A percentile compares a stretch with the other conserved stretches of the same genome.
Evolutionary conservation across 2,113 vertebrate species (phyloP).

Genomic region (Takifugu bimaculatus): DNA sequence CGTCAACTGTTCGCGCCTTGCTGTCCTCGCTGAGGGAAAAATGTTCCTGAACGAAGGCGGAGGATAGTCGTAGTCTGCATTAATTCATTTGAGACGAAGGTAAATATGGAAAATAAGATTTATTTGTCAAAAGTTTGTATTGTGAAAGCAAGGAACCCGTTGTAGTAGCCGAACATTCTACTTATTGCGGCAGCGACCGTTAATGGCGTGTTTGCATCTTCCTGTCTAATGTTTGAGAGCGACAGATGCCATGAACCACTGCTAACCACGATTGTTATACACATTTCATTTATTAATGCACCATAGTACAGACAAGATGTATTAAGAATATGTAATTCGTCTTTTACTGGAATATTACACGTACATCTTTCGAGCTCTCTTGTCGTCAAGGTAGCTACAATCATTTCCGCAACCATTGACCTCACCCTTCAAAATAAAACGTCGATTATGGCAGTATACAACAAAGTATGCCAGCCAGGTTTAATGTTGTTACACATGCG

Average conservation of each 20-base stretch:
- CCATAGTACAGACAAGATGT: too few species aligned
- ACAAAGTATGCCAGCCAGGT: neutral
- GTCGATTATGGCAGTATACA: neutral
- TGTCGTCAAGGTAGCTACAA: conserved; percentile 9
- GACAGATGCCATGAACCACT: conserved; percentile 27
- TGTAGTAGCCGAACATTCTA: fast-evolving
- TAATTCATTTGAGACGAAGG: conserved; percentile 34
- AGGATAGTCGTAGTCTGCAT: conserved; percentile 36
- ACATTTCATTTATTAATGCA: neutral
- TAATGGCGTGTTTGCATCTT: conserved; percentile 2
- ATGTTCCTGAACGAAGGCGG: neutral
- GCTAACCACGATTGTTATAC: neutral
- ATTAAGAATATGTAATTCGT: neutral
- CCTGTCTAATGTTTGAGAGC: conserved; percentile 41
- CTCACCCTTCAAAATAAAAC: conserved; percentile 41
- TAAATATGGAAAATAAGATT: conserved; percentile 18
- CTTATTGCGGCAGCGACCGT: neutral
- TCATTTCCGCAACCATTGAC: neutral
- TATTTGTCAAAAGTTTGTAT: neutral
- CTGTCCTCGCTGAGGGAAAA: conserved; percentile 36
- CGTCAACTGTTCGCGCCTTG: neutral
- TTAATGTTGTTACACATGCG: too few species aligned
- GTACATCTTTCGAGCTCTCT: conserved; percentile 17
- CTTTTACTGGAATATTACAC: conserved; percentile 1
- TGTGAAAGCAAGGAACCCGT: neutral